Evolutionary conservation across 1,140 invertebrate genomes (phyloP).

Genomic region (Procambarus clarkii): DNA sequence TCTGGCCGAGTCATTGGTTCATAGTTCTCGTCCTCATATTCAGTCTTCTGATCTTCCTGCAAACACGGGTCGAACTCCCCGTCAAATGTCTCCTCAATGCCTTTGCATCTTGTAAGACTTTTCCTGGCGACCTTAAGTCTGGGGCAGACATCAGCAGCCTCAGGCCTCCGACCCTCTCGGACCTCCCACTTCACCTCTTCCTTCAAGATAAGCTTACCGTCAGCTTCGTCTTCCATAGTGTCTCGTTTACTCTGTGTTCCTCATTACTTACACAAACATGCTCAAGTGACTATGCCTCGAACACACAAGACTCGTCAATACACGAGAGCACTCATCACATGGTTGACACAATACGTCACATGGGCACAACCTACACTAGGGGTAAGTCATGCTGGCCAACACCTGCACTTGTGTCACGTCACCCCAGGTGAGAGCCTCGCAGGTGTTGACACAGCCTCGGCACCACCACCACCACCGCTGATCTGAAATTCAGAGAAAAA

Average conservation of each 20-base stretch:
- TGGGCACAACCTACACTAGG: no score
- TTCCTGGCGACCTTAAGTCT: conserved; percentile 60
- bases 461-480: no score
- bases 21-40: conserved; percentile 47
- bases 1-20: background rate
- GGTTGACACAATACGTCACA: no score
- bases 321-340: no score
- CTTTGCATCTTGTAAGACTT: conserved; percentile 48
- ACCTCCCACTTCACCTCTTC: conserved; percentile 39
- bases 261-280: background rate
- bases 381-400: no score
- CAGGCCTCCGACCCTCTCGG: conserved; percentile 4
- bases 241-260: conserved; percentile 12
- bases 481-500: no score
- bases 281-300: no score
- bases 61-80: conserved; percentile 51
- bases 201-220: conserved; percentile 50
- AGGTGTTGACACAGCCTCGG: no score
- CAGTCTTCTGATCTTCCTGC: background rate
- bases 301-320: no score
- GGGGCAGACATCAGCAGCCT: conserved; percentile 36
- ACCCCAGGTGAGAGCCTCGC: no score
- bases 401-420: no score
- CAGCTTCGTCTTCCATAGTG: conserved; percentile 48
- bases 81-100: conserved; percentile 51